A percentile compares a stretch with the other conserved stretches of the same genome.
phyloP scores from a whole-genome alignment of 2,888 invertebrate genomes.

The Melieria picta region DNA sequence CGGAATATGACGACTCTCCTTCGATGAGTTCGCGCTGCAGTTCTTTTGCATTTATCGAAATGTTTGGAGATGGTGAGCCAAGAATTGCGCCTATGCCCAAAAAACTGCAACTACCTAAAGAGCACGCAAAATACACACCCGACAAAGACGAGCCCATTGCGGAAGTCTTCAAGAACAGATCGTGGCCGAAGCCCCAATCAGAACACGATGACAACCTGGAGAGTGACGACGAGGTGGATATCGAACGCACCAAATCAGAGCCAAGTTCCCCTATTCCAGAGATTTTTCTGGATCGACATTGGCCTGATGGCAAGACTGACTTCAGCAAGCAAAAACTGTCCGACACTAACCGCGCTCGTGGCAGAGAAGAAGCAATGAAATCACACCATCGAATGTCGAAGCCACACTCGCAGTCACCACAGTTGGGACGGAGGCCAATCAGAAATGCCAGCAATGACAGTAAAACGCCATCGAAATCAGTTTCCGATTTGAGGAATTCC shows the following conservation, averaged over 20 bases:
- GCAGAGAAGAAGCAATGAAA: neutral
- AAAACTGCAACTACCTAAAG: constrained; percentile 52
- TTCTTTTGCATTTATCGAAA: constrained; percentile 61
- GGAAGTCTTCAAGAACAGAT: constrained; percentile 54
- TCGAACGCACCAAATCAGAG: constrained; percentile 9
- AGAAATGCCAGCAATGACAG: neutral
- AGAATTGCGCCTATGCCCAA: constrained; percentile 58
- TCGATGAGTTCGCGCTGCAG: constrained; percentile 52
- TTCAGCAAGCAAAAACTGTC: constrained; percentile 35
- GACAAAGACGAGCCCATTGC: constrained; percentile 46
- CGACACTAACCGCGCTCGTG: neutral
- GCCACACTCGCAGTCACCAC: constrained; percentile 53
- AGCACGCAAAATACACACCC: constrained; percentile 48
- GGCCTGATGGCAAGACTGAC: constrained; percentile 57
- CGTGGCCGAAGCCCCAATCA: constrained; percentile 53
- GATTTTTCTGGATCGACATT: constrained; percentile 53
- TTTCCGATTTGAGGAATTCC: constrained; percentile 49
- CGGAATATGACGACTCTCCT: constrained; percentile 32
- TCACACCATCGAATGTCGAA: constrained; percentile 36
- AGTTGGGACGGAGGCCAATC: constrained; percentile 28
- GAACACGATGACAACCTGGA: constrained; percentile 36
- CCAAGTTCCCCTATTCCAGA: constrained; percentile 41
- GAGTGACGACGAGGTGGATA: constrained; percentile 41
- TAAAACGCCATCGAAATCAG: constrained; percentile 48
- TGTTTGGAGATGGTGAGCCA: constrained; percentile 54